These are phyloP conservation scores for Amblyraja radiata DNA, from an alignment of 2,797 vertebrate species.

Conservation along the genomic window DNA sequence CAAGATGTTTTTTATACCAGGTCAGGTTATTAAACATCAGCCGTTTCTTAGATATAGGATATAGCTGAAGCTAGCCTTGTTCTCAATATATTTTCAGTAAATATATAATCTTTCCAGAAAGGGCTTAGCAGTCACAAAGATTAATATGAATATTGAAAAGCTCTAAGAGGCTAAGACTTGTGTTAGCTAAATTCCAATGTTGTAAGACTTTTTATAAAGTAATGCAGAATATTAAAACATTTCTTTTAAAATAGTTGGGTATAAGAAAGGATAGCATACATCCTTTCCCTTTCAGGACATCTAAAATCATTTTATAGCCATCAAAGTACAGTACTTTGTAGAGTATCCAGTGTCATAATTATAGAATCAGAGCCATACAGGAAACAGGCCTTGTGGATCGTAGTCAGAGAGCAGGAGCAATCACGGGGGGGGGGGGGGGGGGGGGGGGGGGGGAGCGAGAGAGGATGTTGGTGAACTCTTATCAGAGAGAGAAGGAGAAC, in stretches of 20 bases:
- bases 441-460: no score
- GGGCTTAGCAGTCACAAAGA: background rate
- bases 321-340: no score
- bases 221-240: background rate
- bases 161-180: background rate
- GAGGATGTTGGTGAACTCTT: no score
- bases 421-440: no score
- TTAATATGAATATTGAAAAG: background rate
- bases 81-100: conserved; percentile 3
- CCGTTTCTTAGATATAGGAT: background rate
- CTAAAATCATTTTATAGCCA: no score
- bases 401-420: no score
- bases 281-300: no score
- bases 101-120: background rate
- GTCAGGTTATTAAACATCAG: background rate
- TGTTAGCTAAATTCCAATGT: background rate
- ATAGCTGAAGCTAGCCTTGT: background rate
- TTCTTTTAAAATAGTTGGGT: background rate
- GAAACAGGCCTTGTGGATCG: no score
- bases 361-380: no score
- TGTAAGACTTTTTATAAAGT: background rate
- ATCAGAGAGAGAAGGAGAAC: no score
- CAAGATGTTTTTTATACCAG: background rate
- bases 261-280: no score
- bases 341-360: background rate